phyloP scores from a whole-genome alignment of 2,797 vertebrate genomes.

The Pristis pectinata region DNA sequence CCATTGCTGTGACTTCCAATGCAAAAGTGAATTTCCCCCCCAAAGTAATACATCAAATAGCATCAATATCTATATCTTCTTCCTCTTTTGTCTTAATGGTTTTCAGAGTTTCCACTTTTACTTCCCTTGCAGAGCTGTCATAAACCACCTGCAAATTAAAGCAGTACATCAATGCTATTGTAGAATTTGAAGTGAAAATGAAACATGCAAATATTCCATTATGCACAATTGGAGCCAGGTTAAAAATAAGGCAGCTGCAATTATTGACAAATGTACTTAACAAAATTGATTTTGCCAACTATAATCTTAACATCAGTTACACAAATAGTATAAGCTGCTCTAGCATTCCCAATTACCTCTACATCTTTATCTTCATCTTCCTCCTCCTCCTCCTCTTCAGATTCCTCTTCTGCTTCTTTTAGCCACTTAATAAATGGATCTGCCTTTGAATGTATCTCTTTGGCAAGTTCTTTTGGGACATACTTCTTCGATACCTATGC shows the following conservation, averaged over 20 bases:
- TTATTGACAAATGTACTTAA: neutral
- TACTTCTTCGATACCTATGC: slow-evolving; percentile 93
- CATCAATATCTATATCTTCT: slow-evolving; percentile 94
- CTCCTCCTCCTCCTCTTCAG: slow-evolving; percentile 81
- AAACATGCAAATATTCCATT: neutral
- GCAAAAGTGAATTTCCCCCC: neutral
- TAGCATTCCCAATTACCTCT: slow-evolving; percentile 52
- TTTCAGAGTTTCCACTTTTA: slow-evolving; percentile 92
- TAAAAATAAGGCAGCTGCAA: neutral
- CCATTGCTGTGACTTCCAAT: slow-evolving; percentile 45
- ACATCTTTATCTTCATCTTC: slow-evolving; percentile 73
- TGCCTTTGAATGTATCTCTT: slow-evolving; percentile 94
- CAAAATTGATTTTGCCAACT: neutral
- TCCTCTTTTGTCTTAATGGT: slow-evolving; percentile 72
- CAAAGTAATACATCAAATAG: slow-evolving; percentile 69
- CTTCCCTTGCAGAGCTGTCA: slow-evolving; percentile 79
- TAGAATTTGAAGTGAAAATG: neutral
- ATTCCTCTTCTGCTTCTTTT: slow-evolving; percentile 96
- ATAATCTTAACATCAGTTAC: no score
- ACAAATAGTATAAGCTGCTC: no score
- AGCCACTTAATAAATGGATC: slow-evolving; percentile 97
- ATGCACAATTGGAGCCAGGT: neutral
- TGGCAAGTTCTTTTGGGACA: slow-evolving; percentile 93
- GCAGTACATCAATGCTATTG: neutral
- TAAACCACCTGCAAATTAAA: slow-evolving; percentile 79